A percentile compares a stretch with the other conserved stretches of the same genome.
phyloP scores from a whole-genome alignment of 2,888 invertebrate species.

The Lasioglossum leucozonium region DNA sequence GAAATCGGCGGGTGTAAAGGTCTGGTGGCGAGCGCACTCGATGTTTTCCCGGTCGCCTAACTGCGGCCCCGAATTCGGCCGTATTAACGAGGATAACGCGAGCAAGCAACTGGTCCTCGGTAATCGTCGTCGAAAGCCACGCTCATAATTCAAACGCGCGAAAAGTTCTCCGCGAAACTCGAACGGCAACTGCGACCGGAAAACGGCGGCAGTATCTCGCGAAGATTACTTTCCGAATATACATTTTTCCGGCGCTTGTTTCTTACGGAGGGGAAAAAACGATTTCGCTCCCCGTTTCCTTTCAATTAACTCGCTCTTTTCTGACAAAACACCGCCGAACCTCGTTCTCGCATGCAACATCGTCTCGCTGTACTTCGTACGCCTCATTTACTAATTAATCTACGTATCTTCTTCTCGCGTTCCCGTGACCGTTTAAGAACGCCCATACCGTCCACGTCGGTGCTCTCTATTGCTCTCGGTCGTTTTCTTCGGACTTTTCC shows the following conservation, averaged over 20 bases:
- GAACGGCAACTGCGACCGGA: not conserved
- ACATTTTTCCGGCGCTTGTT: not conserved
- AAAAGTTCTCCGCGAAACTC: not conserved
- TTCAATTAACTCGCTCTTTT: constrained; percentile 4
- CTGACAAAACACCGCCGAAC: not conserved
- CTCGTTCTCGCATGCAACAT: not conserved
- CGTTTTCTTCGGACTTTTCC: not conserved
- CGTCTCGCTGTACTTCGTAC: not conserved
- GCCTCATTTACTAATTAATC: constrained; percentile 9
- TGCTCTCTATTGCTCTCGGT: not conserved
- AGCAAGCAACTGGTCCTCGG: constrained; percentile 8
- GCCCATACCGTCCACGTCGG: not conserved
- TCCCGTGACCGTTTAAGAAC: not conserved
- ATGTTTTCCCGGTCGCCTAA: not conserved
- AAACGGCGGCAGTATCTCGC: not conserved
- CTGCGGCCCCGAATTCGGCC: not conserved
- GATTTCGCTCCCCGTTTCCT: not conserved
- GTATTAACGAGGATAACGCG: constrained; percentile 15
- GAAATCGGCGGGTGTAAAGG: not conserved
- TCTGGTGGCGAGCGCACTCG: not conserved
- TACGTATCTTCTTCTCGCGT: not conserved
- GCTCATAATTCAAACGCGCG: constrained; percentile 3
- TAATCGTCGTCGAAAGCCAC: constrained; percentile 5
- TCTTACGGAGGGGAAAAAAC: not conserved
- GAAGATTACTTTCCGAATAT: not conserved